Evolutionary conservation across 1,140 invertebrate genomes (phyloP), one percentile per base, ranked within the genome.

Genomic region (Delia radicum): DNA sequence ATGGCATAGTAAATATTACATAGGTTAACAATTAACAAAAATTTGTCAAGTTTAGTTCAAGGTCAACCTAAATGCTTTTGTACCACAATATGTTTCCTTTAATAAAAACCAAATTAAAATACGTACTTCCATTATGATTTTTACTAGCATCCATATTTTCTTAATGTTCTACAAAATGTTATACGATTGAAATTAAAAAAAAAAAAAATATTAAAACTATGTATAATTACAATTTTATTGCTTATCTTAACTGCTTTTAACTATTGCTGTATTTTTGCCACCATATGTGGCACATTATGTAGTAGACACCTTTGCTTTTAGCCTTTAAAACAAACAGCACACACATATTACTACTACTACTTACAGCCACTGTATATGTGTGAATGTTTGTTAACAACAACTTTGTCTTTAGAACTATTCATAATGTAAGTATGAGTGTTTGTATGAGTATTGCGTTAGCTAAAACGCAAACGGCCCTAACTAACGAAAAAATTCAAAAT

Each of bases 151-250:
- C 48, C 48, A 55, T 55, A 55, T 55, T 55, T 55, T 55, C 48
- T 55, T 55, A 55, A 55, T 55, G 48, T 55, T n/a, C 48, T 18
- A 55, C 48, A 55, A 55, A 55, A 18, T 55, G 21, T 55, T 55
- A 21, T 21, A 18, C 48, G 48, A 55, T 55, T 55, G 24, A 55
- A 21, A 55, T 21, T 1, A 55, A 21, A 8, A 55, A 21, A 21
- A 21, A n/a, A 55, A 24, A 55, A 10, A 42, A 42, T 18, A 55
- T 7, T 65, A 33, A 69, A 69, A 69, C 18, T 69, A 33, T 69
- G 65, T 69, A 24, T 69, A 69, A 69, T 69, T 69, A 33, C 65
- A 69, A 69, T 69, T 69, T 69, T 69, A 69, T 69, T 69, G 65
- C 65, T 69, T 69, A 69, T 69, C 65, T 69, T 37, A 33, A 69